Conservation (phyloP, 2,797 vertebrate species). For the Smutsia gigantea region DNA sequence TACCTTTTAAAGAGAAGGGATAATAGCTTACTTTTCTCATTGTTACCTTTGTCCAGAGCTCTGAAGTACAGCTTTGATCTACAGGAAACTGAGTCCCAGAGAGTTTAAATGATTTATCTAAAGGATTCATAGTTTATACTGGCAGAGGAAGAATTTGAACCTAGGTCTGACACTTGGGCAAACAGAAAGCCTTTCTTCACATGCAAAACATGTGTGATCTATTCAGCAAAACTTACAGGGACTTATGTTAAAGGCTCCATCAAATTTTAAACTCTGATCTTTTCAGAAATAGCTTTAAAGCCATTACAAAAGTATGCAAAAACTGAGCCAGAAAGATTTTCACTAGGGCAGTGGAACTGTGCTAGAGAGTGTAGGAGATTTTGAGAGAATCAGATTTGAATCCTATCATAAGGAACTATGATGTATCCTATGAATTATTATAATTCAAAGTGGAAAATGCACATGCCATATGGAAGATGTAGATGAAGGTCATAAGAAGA, state of each 20-base stretch:
- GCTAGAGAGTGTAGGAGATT: not conserved
- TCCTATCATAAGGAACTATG: not conserved
- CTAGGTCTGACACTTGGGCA: not conserved
- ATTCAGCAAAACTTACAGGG: not conserved
- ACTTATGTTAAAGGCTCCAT: not conserved
- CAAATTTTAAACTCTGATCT: conserved; percentile 26
- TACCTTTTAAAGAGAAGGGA: not conserved
- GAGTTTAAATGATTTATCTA: not conserved
- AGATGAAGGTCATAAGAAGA: not conserved
- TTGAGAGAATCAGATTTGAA: not conserved
- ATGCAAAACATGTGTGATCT: not conserved
- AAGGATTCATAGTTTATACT: not conserved
- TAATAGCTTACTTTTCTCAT: not conserved
- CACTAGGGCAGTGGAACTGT: not conserved
- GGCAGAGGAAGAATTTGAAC: not conserved
- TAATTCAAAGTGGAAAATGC: not conserved
- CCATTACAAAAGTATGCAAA: not conserved
- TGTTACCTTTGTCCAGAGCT: not conserved
- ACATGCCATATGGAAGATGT: not conserved
- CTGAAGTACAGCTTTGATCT: not conserved
- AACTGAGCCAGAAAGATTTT: not conserved
- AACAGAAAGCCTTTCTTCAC: conserved; percentile 4
- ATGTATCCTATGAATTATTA: not conserved
- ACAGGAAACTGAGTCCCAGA: not conserved
- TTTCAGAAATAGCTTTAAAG: conserved; percentile 52